Evolutionary conservation across 2,113 vertebrate genomes (phyloP).

Genomic region (Sprattus sprattus): DNA sequence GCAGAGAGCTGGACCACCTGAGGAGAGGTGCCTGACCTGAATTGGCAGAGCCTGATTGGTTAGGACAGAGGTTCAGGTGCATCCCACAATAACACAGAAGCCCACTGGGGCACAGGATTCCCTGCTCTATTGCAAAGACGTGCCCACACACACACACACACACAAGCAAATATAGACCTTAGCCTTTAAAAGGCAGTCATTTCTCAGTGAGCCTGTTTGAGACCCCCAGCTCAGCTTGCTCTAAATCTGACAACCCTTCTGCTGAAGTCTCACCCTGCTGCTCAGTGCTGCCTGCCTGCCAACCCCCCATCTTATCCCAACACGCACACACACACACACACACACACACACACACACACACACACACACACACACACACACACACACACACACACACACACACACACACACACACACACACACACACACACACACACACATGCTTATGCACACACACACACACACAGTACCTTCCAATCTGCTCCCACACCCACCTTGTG

Average conservation of each 20-base stretch:
- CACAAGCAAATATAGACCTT: constrained; percentile 17
- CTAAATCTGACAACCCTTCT: constrained; percentile 3
- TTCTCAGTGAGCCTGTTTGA: not conserved
- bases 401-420: not conserved
- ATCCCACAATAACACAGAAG: constrained; percentile 46
- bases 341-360: not conserved
- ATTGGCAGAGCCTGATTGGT: constrained; percentile 54
- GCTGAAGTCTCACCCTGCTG: not conserved
- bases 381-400: not conserved
- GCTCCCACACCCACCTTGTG: not conserved
- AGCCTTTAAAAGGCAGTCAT: constrained; percentile 4
- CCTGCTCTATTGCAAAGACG: constrained; percentile 31
- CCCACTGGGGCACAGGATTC: constrained; percentile 50
- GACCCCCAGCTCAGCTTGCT: constrained; percentile 1
- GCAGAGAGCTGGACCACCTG: constrained; percentile 45
- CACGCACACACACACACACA: not conserved
- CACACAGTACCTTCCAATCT: not conserved
- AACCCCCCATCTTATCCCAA: not conserved
- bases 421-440: not conserved
- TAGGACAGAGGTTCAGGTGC: constrained; percentile 61
- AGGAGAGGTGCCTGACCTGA: constrained; percentile 51
- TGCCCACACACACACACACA: constrained; percentile 18
- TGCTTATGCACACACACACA: not conserved
- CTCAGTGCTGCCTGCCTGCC: not conserved
- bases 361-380: not conserved